A percentile compares a stretch with the other conserved stretches of the same genome.
phyloP scores from a whole-genome alignment of 2,888 invertebrate species.

The Leucozona laternaria region DNA sequence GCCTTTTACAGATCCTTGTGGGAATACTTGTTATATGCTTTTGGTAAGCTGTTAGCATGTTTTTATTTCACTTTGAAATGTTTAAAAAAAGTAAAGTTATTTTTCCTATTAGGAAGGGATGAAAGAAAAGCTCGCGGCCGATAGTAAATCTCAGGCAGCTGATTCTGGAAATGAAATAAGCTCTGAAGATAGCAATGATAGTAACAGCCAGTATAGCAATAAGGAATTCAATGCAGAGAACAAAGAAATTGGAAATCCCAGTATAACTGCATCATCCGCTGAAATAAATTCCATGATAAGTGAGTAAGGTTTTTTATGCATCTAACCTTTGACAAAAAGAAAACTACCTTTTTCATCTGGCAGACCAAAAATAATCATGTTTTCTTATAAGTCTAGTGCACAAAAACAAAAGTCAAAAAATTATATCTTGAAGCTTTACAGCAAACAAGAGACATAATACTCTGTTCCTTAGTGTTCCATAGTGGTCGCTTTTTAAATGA shows the following conservation, averaged over 20 bases:
- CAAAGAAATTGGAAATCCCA: constrained; percentile 81
- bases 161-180: constrained; percentile 97
- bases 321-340: too few species aligned
- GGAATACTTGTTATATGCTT: constrained; percentile 93
- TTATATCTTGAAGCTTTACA: too few species aligned
- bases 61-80: background rate
- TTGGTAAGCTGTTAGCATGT: constrained; percentile 86
- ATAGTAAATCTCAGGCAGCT: constrained; percentile 86
- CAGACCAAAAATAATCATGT: too few species aligned
- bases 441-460: too few species aligned
- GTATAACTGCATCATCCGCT: constrained; percentile 81
- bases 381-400: too few species aligned
- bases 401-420: too few species aligned
- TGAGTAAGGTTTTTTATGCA: constrained; percentile 59
- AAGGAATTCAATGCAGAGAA: constrained; percentile 82
- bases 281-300: constrained; percentile 83
- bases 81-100: background rate
- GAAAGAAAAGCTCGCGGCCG: constrained; percentile 90
- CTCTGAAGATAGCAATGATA: constrained; percentile 97
- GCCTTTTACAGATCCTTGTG: constrained; percentile 93
- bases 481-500: too few species aligned
- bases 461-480: too few species aligned
- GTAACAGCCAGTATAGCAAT: constrained; percentile 90
- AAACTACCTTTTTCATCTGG: too few species aligned
- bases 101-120: constrained; percentile 89